Conservation (phyloP, 2,797 vertebrate species). For the Coregonus suidteri region DNA sequence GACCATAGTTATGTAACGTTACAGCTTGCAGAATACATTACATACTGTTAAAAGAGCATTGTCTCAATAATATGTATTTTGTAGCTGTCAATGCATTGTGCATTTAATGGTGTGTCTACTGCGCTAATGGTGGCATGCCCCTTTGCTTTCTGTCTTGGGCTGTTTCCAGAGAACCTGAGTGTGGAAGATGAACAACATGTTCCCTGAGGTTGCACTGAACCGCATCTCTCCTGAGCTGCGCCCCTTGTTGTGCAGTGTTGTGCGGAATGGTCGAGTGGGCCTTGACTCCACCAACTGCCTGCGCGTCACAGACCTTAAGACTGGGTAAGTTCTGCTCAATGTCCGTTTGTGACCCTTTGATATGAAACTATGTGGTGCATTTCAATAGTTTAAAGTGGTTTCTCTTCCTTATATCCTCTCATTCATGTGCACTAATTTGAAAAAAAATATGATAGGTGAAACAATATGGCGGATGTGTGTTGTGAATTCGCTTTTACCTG, state of each 20-base stretch:
- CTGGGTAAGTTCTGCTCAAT: conserved; percentile 72
- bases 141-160: not conserved
- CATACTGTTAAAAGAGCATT: too few species aligned
- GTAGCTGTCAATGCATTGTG: too few species aligned
- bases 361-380: too few species aligned
- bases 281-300: conserved; percentile 94
- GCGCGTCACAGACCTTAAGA: conserved; percentile 96
- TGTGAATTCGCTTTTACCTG: too few species aligned
- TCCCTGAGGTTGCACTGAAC: conserved; percentile 93
- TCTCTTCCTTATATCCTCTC: too few species aligned
- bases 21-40: too few species aligned
- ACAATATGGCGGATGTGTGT: too few species aligned
- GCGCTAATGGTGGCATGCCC: not conserved
- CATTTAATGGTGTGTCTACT: not conserved
- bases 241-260: conserved; percentile 89
- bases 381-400: too few species aligned
- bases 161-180: conserved; percentile 9
- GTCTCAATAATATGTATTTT: not conserved
- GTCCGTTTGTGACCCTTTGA: not conserved
- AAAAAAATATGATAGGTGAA: too few species aligned
- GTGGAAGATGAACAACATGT: conserved; percentile 83
- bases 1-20: too few species aligned
- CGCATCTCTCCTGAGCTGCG: conserved; percentile 91
- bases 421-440: too few species aligned
- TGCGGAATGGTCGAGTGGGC: conserved; percentile 93